Evolutionary conservation across 1,140 invertebrate species (phyloP), one percentile per base, ranked within the genome.

Genomic region (Tetramorium parvispinum): DNA sequence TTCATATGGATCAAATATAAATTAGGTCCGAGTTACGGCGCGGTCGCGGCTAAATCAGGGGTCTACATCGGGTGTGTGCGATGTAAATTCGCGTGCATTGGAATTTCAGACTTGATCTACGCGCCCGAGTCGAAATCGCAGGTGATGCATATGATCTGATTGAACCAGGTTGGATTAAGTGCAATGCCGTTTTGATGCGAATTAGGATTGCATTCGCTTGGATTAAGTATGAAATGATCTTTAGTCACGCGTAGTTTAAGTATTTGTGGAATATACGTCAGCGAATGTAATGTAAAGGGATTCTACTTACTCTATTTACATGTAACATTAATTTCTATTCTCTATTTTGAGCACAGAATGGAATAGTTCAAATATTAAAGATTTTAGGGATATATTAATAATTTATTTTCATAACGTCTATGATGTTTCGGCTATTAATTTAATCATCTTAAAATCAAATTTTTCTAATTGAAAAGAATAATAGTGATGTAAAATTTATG

Each of bases 101-200:
- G 68, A 83, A 83, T 83, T 75, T 75, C 68, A 13, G n/a, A 73
- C 53, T 68, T 75, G 79, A 83, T 83, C 79, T 83, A 73, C 68
- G 79, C 68, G 27, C 24, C 16, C 24, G 40, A 70, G 24, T 75
- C 68, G 43, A 83, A 83, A 73, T 65, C 43, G 55, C 68, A 83
- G 79, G 79, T 82, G 66, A 83, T 83, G 68, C 79, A 83, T 83
- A 43, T 24, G 53, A 73, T 24, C 66, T 66, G 79, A 55, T 49
- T 59, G 68, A 5, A 40, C 40, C 43, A 18, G 24, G 53, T 27
- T 73, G 68, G 53, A 83, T 83, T 61, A 83, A 83, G 53, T 75
- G 68, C 68, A 27, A 43, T 75, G 27, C 53, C 24, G 68, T 55
- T 32, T 24, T n/a, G 53, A 73, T 73, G 1, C 53, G 53, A 83